Conservation (phyloP, 1,140 invertebrate species). For the Cyphomyrmex costatus region DNA sequence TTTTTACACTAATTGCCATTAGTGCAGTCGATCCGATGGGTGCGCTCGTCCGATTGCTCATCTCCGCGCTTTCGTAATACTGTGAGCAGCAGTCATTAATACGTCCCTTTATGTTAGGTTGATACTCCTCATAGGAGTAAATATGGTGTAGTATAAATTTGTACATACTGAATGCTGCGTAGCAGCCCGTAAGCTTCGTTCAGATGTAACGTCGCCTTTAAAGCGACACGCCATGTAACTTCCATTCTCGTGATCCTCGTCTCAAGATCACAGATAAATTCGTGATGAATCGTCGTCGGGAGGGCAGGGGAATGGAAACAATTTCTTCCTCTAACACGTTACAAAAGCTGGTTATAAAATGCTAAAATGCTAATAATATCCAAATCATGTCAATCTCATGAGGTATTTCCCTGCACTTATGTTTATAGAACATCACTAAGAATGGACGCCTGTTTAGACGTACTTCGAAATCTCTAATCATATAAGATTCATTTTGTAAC, state of each 20-base stretch:
- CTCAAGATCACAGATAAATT: neutral
- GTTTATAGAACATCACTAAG: slow-evolving; percentile 35
- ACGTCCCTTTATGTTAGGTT: neutral
- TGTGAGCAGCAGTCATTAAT: slow-evolving; percentile 9
- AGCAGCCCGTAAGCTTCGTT: neutral
- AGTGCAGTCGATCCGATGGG: neutral
- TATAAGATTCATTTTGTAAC: slow-evolving; percentile 7
- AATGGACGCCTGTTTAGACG: neutral
- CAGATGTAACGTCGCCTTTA: neutral
- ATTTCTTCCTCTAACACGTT: slow-evolving; percentile 30
- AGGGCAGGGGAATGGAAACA: slow-evolving; percentile 7
- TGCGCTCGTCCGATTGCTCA: neutral
- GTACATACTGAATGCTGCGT: neutral
- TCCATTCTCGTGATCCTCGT: neutral
- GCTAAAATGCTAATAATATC: slow-evolving; percentile 26
- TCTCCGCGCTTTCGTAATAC: slow-evolving; percentile 16
- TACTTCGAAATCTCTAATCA: slow-evolving; percentile 3
- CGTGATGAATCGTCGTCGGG: neutral
- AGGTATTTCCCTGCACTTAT: slow-evolving; percentile 11
- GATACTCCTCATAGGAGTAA: slow-evolving; percentile 1
- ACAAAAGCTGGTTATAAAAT: slow-evolving; percentile 52
- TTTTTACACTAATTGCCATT: neutral
- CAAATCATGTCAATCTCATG: slow-evolving; percentile 7
- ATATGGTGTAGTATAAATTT: slow-evolving; percentile 7
- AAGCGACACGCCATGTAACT: neutral